Conservation (phyloP, 1,140 invertebrate genomes). For the Leptopilina boulardi region DNA sequence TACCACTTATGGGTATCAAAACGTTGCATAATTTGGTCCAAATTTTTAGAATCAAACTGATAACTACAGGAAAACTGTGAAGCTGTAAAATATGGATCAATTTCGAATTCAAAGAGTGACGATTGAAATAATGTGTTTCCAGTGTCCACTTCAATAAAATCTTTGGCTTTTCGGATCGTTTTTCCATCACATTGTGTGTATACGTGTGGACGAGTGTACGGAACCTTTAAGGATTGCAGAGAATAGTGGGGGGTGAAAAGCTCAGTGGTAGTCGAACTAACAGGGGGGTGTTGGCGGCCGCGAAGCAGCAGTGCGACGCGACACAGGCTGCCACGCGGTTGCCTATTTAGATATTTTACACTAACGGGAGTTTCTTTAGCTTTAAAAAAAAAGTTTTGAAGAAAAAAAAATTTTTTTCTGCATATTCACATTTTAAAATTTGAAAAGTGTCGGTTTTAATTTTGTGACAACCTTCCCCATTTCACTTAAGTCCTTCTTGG, state of each 20-base stretch:
- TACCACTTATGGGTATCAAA: too few species aligned
- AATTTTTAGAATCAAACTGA: too few species aligned
- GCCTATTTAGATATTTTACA: slow-evolving; percentile 39
- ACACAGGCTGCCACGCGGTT: slow-evolving; percentile 67
- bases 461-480: neutral
- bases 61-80: too few species aligned
- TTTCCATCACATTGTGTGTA: neutral
- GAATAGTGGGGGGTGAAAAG: slow-evolving; percentile 17
- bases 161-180: neutral
- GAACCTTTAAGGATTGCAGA: slow-evolving; percentile 26
- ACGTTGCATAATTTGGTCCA: too few species aligned
- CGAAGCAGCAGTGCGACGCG: slow-evolving; percentile 70
- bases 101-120: too few species aligned
- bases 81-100: too few species aligned
- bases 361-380: slow-evolving; percentile 29
- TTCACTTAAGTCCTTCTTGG: neutral
- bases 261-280: neutral
- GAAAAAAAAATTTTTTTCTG: neutral
- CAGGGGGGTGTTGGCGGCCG: slow-evolving; percentile 47
- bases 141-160: neutral
- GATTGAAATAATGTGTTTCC: neutral
- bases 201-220: neutral
- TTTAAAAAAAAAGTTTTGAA: neutral
- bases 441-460: neutral
- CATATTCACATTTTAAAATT: neutral